Base-by-base conservation (phyloP, 2,113 vertebrate species). In the Spilogale gracilis region DNA sequence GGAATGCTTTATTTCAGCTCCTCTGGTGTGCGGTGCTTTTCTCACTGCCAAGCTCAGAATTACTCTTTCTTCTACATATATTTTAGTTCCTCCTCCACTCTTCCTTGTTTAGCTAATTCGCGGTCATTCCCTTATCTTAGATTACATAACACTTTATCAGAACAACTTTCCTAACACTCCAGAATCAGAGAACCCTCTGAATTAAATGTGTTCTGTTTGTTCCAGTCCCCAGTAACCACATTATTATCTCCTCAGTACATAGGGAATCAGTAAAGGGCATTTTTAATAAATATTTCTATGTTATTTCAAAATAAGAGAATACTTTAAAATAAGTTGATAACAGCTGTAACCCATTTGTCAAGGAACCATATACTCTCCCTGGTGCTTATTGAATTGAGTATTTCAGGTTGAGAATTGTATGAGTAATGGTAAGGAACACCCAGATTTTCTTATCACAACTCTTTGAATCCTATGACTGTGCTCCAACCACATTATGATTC, bases 321-420 rank as follows among this genome's bases (percentile, higher is more conserved):
- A 30, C 30, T 95, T 83, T 80, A 61, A 82, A 90, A 61, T 81
- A 91, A 81, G 14, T 71, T 92, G 30, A 73, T 81, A 85, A 85
- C 6, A 80, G 84, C 20, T 69, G 0, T 71, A 92, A 89, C 16
- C 48, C 9, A 86, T 92, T 90, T 92, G 32, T 78, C 56, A 94
- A 79, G 25, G 16, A 83, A 13, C 9, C 4, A 61, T 43, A 27
- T 54, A 60, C 9, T 94, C 94, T n/a, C 7, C 3, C 12, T 63
- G 56, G 4, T 74, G 92, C 48, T 89, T 76, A 54, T 32, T 73
- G 43, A 69, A 54, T 32, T 73, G 43, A 69, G 81, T 50, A 84
- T 89, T 96, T 84, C 79, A 89, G 27, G 43, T 38, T 96, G 20
- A 87, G 56, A 96, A 80, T 84, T 84, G 6, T 23, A 83, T 86